These are phyloP conservation scores for Drosophila neonasuta DNA, from an alignment of 2,888 invertebrate species.

Conservation along the genomic window DNA sequence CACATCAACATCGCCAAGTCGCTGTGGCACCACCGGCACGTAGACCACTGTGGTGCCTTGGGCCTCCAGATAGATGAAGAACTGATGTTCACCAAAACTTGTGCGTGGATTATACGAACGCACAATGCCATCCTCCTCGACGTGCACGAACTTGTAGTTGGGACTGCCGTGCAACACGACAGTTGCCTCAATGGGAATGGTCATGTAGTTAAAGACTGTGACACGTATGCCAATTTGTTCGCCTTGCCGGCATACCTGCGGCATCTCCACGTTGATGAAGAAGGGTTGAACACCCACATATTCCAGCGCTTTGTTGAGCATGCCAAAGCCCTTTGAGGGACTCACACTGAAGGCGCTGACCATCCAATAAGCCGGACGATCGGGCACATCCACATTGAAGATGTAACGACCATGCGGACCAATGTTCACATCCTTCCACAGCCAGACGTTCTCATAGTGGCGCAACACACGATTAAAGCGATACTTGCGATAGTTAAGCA, in stretches of 20 bases:
- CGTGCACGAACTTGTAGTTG: slow-evolving; percentile 95
- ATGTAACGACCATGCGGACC: slow-evolving; percentile 95
- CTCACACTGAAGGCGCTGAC: slow-evolving; percentile 96
- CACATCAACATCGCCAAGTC: slow-evolving; percentile 89
- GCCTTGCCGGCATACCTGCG: slow-evolving; percentile 90
- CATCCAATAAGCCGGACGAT: slow-evolving; percentile 94
- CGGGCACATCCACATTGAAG: slow-evolving; percentile 92
- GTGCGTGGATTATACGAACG: slow-evolving; percentile 95
- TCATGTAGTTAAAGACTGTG: slow-evolving; percentile 96
- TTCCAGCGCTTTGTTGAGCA: slow-evolving; percentile 90
- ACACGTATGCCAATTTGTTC: slow-evolving; percentile 97
- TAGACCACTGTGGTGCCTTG: slow-evolving; percentile 92
- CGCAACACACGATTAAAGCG: slow-evolving; percentile 94
- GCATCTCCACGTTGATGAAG: slow-evolving; percentile 97
- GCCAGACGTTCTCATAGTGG: slow-evolving; percentile 97
- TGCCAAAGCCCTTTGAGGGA: slow-evolving; percentile 92
- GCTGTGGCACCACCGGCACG: slow-evolving; percentile 93
- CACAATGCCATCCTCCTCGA: slow-evolving; percentile 93
- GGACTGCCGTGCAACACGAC: slow-evolving; percentile 92
- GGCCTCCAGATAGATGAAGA: slow-evolving; percentile 92
- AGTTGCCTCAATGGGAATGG: slow-evolving; percentile 90
- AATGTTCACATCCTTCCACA: slow-evolving; percentile 97
- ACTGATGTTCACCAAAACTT: slow-evolving; percentile 96
- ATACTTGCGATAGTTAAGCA: slow-evolving; percentile 88
- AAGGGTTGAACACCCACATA: slow-evolving; percentile 95